Percentiles rank a stretch among this genome's conserved stretches.
These are phyloP conservation scores for Passer domesticus DNA, from an alignment of 2,113 vertebrate genomes.

Conservation along the genomic window DNA sequence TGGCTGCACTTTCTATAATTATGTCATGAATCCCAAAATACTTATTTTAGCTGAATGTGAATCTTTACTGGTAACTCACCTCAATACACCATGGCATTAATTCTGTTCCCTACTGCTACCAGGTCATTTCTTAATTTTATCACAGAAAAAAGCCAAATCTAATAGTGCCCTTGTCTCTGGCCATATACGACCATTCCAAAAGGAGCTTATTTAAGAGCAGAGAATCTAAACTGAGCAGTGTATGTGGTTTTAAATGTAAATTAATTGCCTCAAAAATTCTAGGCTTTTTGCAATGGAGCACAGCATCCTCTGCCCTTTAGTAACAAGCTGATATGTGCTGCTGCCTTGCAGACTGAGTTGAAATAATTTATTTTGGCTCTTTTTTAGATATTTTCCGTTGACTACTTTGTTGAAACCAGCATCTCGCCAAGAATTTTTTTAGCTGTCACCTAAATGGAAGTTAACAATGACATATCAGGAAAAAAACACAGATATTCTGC, in stretches of 20 bases:
- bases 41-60: not conserved
- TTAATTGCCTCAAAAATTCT: not conserved
- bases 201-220: not conserved
- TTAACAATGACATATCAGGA: not conserved
- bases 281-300: not conserved
- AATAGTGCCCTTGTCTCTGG: not conserved
- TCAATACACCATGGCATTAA: not conserved
- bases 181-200: not conserved
- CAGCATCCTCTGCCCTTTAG: not conserved
- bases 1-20: not conserved
- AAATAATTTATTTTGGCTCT: not conserved
- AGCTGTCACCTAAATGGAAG: not conserved
- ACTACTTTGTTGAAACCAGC: not conserved
- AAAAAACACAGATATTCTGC: not conserved
- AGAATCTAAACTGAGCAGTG: not conserved
- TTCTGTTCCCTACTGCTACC: not conserved
- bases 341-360: not conserved
- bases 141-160: not conserved
- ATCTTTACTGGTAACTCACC: not conserved
- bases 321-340: not conserved
- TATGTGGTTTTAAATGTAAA: not conserved
- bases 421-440: not conserved
- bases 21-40: not conserved
- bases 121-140: not conserved
- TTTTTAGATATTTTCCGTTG: not conserved